Conservation (phyloP, 2,113 vertebrate species). For the Ammodytes marinus region DNA sequence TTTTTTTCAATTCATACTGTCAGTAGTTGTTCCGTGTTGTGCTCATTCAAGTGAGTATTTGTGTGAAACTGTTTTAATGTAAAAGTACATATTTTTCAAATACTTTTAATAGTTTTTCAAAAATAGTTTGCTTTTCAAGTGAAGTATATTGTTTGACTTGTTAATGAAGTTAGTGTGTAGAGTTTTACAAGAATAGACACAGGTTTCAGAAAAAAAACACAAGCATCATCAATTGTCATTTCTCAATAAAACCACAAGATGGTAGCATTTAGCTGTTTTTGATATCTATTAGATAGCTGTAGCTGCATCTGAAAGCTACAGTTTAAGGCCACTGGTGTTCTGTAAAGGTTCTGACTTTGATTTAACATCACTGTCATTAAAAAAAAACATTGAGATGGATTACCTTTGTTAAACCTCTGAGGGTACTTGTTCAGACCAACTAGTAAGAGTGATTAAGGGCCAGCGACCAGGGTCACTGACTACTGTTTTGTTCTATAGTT, state of each 20-base stretch:
- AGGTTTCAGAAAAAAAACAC: too few relatives aligned
- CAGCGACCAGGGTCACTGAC: not conserved
- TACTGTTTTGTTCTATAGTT: not conserved
- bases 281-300: not conserved
- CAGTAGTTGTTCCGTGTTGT: too few relatives aligned
- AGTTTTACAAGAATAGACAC: too few relatives aligned
- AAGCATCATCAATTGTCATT: not conserved
- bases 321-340: not conserved
- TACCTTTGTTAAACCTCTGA: not conserved
- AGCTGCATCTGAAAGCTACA: not conserved
- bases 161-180: too few relatives aligned
- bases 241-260: constrained; percentile 33
- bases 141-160: too few relatives aligned
- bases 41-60: too few relatives aligned
- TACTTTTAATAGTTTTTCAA: too few relatives aligned
- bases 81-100: too few relatives aligned
- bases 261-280: constrained; percentile 38
- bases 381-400: too few relatives aligned
- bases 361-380: not conserved
- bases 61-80: too few relatives aligned
- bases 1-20: too few relatives aligned
- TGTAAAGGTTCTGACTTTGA: not conserved
- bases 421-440: not conserved
- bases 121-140: too few relatives aligned
- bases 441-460: not conserved